These are phyloP conservation scores for Percopsis omiscomaycus DNA, from an alignment of 2,797 vertebrate species.

Conservation along the genomic window DNA sequence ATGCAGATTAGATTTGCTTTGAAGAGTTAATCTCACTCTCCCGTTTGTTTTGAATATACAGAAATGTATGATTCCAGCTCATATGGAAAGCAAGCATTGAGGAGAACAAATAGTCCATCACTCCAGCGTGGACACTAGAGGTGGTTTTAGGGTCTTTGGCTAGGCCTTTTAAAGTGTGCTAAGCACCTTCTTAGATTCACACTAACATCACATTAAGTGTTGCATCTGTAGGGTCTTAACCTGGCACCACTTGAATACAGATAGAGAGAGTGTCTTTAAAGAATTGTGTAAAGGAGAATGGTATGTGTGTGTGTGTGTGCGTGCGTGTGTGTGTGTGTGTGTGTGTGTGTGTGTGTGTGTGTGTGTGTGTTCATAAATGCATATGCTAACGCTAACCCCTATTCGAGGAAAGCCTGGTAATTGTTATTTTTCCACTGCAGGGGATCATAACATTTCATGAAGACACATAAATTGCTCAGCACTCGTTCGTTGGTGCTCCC, in stretches of 20 bases:
- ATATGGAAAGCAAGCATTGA: slow-evolving; percentile 16
- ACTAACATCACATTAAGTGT: slow-evolving; percentile 36
- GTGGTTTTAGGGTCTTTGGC: slow-evolving; percentile 27
- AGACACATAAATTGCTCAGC: slow-evolving; percentile 59
- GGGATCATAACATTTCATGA: slow-evolving; percentile 38
- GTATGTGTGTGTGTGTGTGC: slow-evolving; percentile 18
- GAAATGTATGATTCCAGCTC: slow-evolving; percentile 44
- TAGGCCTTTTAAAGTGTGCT: background rate
- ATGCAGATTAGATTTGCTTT: slow-evolving; percentile 50
- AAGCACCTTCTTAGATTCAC: slow-evolving; percentile 25
- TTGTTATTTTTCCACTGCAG: slow-evolving; percentile 47
- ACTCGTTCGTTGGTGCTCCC: slow-evolving; percentile 47
- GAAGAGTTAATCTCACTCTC: slow-evolving; percentile 37
- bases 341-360: slow-evolving; percentile 32
- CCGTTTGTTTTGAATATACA: slow-evolving; percentile 45
- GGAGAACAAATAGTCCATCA: slow-evolving; percentile 13
- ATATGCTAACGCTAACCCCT: slow-evolving; percentile 11
- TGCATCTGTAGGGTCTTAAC: slow-evolving; percentile 36
- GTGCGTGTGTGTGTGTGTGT: slow-evolving; percentile 14
- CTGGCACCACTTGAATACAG: slow-evolving; percentile 25
- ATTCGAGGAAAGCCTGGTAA: slow-evolving; percentile 36
- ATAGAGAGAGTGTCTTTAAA: background rate
- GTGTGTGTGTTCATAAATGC: slow-evolving; percentile 8
- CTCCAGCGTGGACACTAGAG: slow-evolving; percentile 15
- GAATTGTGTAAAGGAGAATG: slow-evolving; percentile 5